These are phyloP conservation scores for Eumerus sabulonum DNA, from an alignment of 2,888 invertebrate species.

Conservation along the genomic window DNA sequence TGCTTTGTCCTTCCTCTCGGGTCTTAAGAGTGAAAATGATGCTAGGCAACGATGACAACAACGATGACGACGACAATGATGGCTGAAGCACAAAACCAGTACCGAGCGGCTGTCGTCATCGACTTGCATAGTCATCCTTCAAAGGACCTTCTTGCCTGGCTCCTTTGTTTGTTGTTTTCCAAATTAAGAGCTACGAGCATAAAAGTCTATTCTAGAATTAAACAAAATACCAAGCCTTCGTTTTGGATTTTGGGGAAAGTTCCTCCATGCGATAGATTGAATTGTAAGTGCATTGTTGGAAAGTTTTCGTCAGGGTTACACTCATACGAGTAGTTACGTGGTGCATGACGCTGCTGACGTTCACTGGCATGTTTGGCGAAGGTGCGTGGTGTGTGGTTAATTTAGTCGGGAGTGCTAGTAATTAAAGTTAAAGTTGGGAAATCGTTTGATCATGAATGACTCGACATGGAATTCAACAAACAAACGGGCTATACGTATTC, in stretches of 20 bases:
- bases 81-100: background rate
- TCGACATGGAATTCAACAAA: too few species aligned
- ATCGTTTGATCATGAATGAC: too few species aligned
- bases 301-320: conserved; percentile 25
- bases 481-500: too few species aligned
- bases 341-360: background rate
- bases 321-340: background rate
- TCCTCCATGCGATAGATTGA: conserved; percentile 11
- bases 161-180: background rate
- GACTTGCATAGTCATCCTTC: too few species aligned
- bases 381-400: background rate
- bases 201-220: conserved; percentile 16
- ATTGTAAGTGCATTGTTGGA: background rate
- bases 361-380: background rate
- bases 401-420: background rate
- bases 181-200: background rate
- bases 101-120: too few species aligned
- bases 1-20: too few species aligned
- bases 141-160: too few species aligned
- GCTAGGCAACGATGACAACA: background rate
- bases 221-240: conserved; percentile 8
- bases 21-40: background rate
- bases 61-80: too few species aligned
- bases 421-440: conserved; percentile 1
- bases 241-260: conserved; percentile 16